A percentile compares a stretch with the other conserved stretches of the same genome.
phyloP scores from a whole-genome alignment of 2,888 invertebrate genomes.

The Pimpla rufipes region DNA sequence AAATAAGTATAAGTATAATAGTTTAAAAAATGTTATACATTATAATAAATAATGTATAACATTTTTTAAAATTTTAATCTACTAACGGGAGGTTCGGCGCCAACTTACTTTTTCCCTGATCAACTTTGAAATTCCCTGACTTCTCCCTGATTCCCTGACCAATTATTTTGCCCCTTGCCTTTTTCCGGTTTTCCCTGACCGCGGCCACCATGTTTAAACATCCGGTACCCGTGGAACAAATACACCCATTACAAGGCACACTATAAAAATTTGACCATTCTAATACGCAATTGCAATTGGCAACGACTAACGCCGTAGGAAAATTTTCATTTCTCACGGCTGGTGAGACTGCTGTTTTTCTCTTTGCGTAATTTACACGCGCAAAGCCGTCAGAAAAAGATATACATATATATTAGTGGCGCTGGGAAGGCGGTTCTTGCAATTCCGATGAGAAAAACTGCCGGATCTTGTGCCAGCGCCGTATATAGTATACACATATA shows the following conservation, averaged over 20 bases:
- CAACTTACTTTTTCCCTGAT: too few species aligned
- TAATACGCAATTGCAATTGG: neutral
- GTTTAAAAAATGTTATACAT: too few species aligned
- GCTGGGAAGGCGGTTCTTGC: conserved; percentile 80
- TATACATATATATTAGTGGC: conserved; percentile 75
- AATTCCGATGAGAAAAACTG: conserved; percentile 83
- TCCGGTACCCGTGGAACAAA: too few species aligned
- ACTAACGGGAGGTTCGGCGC: too few species aligned
- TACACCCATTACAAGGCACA: neutral
- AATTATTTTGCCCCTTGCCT: too few species aligned
- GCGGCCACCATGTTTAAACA: too few species aligned
- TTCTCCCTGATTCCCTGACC: too few species aligned
- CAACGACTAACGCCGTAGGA: neutral
- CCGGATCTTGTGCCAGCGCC: conserved; percentile 68
- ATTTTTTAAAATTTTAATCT: too few species aligned
- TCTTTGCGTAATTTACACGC: conserved; percentile 74
- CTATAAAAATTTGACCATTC: neutral
- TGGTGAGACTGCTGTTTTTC: conserved; percentile 54
- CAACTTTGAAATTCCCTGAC: too few species aligned
- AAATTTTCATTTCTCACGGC: conserved; percentile 8
- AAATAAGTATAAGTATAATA: too few species aligned
- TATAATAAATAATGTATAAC: too few species aligned
- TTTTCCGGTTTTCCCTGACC: too few species aligned
- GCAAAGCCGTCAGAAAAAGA: conserved; percentile 72
- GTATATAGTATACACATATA: conserved; percentile 75